Evolutionary conservation across 2,888 invertebrate genomes (phyloP), one percentile per base, ranked within the genome.

Genomic region (Ectemnius cavifrons): DNA sequence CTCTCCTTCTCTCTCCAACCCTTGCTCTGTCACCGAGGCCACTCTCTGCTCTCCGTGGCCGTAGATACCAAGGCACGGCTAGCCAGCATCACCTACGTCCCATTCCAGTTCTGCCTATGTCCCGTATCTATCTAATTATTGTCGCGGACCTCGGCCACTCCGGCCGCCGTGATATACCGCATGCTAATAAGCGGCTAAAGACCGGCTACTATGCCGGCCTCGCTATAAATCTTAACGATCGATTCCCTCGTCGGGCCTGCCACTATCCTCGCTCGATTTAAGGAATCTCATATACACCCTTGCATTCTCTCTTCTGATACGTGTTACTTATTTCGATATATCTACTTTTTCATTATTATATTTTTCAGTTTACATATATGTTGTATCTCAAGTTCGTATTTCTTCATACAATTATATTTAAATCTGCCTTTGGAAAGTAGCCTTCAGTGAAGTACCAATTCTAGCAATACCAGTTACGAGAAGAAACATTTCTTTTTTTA

Each of bases 121-220:
- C 83, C 83, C 89, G 86, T 91, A 91, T 91, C 91, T 91, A 89
- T 90, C 90, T 90, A 91, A 91, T 91, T 91, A 91, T 91, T 91
- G 89, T 87, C 88, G 89, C 88, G 87, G 84, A 87, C 85, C 87
- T 83, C 78, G 86, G 85, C 85, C 85, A 85, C 83, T 86, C 86
- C 86, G 73, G 81, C 84, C 71, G 78, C 81, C 81, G 85, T 90
- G 90, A 91, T 91, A 90, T 90, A 91, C 90, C 89, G 89, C 91
- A 91, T 91, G 91, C 91, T 91, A 91, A 91, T 91, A 91, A 90
- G 90, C 91, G 90, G 84, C 90, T 90, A 91, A 91, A 90, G 91
- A 91, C 90, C 89, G 84, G 84, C 86, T 86, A 88, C 87, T 87
- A 85, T 87, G 86, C 85, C 84, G 85, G 80, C 84, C 82, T 83